Evolutionary conservation across 2,888 invertebrate species (phyloP).

Genomic region (Tricholauxania praeusta): DNA sequence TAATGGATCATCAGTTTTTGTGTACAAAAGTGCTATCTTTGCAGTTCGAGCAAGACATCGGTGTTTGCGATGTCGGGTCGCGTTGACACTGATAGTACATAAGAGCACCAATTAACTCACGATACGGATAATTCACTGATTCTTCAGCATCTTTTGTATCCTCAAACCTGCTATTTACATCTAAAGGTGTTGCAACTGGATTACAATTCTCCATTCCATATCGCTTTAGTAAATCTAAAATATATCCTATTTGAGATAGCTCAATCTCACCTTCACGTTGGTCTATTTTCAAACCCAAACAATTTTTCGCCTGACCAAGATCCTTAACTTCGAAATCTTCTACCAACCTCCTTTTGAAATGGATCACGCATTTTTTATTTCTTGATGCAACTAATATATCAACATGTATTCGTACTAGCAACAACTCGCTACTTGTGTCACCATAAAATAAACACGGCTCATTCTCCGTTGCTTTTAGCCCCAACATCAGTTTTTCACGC

Average conservation of each 20-base stretch:
- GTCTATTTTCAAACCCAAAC: conserved; percentile 41
- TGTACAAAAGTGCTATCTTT: background rate
- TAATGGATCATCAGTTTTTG: conserved; percentile 25
- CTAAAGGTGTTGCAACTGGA: conserved; percentile 33
- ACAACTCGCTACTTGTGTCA: background rate
- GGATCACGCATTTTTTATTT: conserved; percentile 8
- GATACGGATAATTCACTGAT: conserved; percentile 16
- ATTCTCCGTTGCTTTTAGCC: conserved; percentile 34
- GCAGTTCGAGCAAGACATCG: conserved; percentile 1
- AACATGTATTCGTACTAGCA: conserved; percentile 37
- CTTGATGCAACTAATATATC: conserved; percentile 39
- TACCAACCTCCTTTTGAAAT: conserved; percentile 17
- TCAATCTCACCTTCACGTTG: conserved; percentile 33
- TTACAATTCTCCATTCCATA: conserved; percentile 39
- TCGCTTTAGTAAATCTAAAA: conserved; percentile 27
- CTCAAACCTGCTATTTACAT: conserved; percentile 29
- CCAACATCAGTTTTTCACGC: conserved; percentile 34
- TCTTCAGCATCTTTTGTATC: conserved; percentile 31
- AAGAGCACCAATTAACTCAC: conserved; percentile 7
- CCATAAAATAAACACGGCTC: conserved; percentile 41
- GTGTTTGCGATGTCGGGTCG: background rate
- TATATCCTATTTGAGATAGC: conserved; percentile 37
- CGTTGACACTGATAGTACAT: conserved; percentile 6
- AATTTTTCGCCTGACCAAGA: conserved; percentile 36
- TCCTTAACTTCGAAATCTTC: conserved; percentile 38